Evolutionary conservation across 2,797 vertebrate genomes (phyloP), one percentile per base, ranked within the genome.

Genomic region (Gambelia wislizenii): DNA sequence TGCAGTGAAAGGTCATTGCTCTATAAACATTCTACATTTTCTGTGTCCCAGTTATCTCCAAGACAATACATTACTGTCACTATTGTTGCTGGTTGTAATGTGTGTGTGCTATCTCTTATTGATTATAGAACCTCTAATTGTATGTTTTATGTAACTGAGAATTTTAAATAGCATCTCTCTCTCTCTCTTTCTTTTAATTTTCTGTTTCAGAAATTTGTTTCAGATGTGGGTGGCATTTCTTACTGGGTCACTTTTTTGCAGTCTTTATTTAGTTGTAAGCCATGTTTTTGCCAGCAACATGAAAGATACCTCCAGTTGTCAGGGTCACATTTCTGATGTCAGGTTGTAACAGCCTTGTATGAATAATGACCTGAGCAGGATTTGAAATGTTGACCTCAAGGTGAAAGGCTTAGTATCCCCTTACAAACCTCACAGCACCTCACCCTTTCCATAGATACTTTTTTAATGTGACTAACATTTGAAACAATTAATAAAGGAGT

Each of bases 1-100:
- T 93, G 87, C 89, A 94, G 89, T 87, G 90, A 89, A 93, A 84
- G 88, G 82, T 89, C 87, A 70, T 39, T 67, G 74, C 83, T 70
- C 76, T 33, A 49, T 76, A 0, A 0, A 74, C 0, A 0, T 93
- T 94, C 36, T 6, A 67, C 64, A 92, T 90, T 22, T 8, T 77
- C 89, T 90, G 67, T 82, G 86, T 88, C 33, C 89, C 2, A n/a
- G 0, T 77, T 89, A 89, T 90, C 90, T 87, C n/a, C 67, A 74
- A 9, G 30, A 16, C 0, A 14, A 92, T 92, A 56, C 87, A 90
- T 90, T 79, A 16, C 72, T 75, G 44, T 87, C 16, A 64, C 56
- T 78, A 86, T 88, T 9, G 0, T 64, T 36, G 8, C 6, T 88
- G 76, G 61, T 13, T 81, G 42, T 27, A 36, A 16, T 87, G 20